Base-by-base conservation (phyloP, 2,113 vertebrate genomes). In the Paramisgurnus dabryanus region DNA sequence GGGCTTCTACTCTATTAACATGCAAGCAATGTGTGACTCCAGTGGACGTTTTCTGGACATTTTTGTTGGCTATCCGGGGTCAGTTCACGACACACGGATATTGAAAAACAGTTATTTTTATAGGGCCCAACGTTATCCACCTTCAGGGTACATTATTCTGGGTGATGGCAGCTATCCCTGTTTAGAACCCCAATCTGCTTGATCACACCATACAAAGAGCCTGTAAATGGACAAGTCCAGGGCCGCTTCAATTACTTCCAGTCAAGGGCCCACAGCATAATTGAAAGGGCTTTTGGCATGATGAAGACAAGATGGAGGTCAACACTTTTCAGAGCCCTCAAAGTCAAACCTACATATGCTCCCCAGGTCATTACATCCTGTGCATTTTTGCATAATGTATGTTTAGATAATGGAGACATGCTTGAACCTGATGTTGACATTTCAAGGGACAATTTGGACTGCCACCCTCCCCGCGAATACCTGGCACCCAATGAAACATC, bases 371-470 rank as follows among this genome's bases (percentile, higher is more conserved):
- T 78, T 22, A 22, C 67, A 15, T 69, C 67, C 22, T 78, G 80
- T 64, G 67, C 66, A 22, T 69, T 82, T 50, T 47, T 82, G 7
- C 75, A 82, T 18, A 76, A 81, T 76, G 73, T 82, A 1, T 82
- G 80, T 57, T 7, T 81, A 15, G 49, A 67, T n/a, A 75, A 75
- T 76, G 73, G 73, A 5, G 65, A 76, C 50, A 22, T 27, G 5
- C 50, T 67, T 47, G 80, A n/a, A 12, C 71, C 80, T 27, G 66
- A 49, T 79, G 53, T 15, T 43, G 77, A 77, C 64, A 41, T 50
- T 22, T 58, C 39, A 47, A 27, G 8, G 22, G 43, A 45, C 17
- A 53, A 0, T 15, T 57, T 47, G 13, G 63, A 66, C 22, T 11
- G 8, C 1, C 58, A 45, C 39, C 22, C 58, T 41, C 55, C 63